These are phyloP conservation scores for Lithobates sylvaticus DNA, from an alignment of 2,797 vertebrate genomes.

Conservation along the genomic window DNA sequence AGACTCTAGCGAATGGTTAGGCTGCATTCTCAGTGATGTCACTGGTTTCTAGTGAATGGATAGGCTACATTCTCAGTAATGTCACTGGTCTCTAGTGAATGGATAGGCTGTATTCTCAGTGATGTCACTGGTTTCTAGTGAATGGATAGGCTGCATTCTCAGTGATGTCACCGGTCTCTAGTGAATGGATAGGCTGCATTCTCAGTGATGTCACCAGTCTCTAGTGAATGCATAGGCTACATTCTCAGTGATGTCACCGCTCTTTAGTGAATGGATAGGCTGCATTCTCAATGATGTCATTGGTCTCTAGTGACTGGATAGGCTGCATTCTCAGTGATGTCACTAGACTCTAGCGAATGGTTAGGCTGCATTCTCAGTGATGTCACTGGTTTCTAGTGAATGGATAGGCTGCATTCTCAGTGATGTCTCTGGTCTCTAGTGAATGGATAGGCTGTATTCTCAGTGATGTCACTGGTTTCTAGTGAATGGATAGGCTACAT, in stretches of 20 bases:
- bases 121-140: not conserved
- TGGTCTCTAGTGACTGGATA: not conserved
- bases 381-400: not conserved
- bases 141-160: not conserved
- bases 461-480: not conserved
- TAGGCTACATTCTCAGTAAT: not conserved
- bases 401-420: not conserved
- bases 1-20: not conserved
- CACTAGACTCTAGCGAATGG: not conserved
- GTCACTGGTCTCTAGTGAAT: not conserved
- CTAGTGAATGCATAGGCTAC: not conserved
- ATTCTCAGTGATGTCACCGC: not conserved
- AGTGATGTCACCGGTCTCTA: not conserved
- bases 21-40: not conserved
- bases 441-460: not conserved
- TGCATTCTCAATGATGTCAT: not conserved
- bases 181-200: not conserved
- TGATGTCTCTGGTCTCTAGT: not conserved
- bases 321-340: not conserved
- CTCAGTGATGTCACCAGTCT: not conserved
- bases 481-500: not conserved
- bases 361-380: not conserved
- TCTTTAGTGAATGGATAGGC: not conserved
- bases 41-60: not conserved
- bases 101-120: not conserved